Percentiles rank a stretch among this genome's conserved stretches.
Conservation (phyloP, 2,888 invertebrate species). For the Blera fallax region DNA sequence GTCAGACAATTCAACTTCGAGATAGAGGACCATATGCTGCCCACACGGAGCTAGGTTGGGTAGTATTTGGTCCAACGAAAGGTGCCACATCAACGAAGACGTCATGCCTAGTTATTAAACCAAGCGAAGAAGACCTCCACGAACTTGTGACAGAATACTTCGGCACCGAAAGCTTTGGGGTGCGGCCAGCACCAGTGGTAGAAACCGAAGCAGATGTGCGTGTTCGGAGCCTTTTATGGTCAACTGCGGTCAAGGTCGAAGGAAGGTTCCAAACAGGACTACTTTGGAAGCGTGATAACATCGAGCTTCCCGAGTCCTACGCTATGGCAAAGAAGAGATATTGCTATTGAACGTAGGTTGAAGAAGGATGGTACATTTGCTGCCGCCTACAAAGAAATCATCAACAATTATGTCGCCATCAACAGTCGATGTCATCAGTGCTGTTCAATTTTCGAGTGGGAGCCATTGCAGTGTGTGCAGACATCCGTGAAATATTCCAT, state of each 20-base stretch:
- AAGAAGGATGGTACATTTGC: conserved; percentile 24
- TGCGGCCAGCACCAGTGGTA: background rate
- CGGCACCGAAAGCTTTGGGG: no score
- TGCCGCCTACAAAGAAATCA: conserved; percentile 23
- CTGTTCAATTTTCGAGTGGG: conserved; percentile 78
- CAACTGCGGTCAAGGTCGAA: background rate
- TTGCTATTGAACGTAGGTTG: conserved; percentile 47
- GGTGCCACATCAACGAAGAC: background rate
- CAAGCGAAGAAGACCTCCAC: conserved; percentile 22
- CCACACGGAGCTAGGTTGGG: conserved; percentile 60
- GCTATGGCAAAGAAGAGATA: conserved; percentile 55
- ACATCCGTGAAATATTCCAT: conserved; percentile 75
- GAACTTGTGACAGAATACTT: conserved; percentile 15
- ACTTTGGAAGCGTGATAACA: conserved; percentile 51
- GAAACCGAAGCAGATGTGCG: conserved; percentile 19
- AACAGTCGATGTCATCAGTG: conserved; percentile 76
- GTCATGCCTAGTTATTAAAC: conserved; percentile 6
- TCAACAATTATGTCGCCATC: background rate
- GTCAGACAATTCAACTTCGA: background rate
- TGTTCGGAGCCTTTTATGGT: conserved; percentile 3
- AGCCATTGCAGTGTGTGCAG: conserved; percentile 74
- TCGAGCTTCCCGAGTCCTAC: conserved; percentile 47
- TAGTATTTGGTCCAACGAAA: conserved; percentile 46
- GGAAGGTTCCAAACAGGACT: conserved; percentile 41
- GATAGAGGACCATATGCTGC: conserved; percentile 40